Conservation (phyloP, 1,140 invertebrate species). For the Zophobas atratus region DNA sequence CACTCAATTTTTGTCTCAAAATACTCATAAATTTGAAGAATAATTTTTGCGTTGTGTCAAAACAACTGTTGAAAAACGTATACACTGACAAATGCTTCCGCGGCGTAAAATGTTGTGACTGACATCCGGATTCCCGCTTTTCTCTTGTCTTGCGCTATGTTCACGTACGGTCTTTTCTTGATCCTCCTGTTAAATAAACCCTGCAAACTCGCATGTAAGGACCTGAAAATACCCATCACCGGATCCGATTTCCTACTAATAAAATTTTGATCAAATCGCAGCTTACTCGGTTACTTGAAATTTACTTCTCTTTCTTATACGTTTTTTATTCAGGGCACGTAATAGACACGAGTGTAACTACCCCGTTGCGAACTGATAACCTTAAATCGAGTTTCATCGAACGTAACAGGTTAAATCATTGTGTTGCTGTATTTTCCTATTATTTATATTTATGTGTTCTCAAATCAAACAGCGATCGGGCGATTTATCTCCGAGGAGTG, state of each 20-base stretch:
- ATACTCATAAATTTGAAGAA: too few relatives aligned
- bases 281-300: slow-evolving; percentile 1
- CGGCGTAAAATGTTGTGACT: too few relatives aligned
- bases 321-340: slow-evolving; percentile 49
- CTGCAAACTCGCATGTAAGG: neutral
- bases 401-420: slow-evolving; percentile 43
- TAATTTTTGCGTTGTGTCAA: too few relatives aligned
- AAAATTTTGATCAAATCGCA: slow-evolving; percentile 25
- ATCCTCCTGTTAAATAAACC: too few relatives aligned
- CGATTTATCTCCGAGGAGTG: neutral
- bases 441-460: neutral
- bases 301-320: slow-evolving; percentile 4
- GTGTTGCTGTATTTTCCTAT: neutral
- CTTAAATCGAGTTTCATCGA: slow-evolving; percentile 44
- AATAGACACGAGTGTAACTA: slow-evolving; percentile 49
- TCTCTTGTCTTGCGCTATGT: too few relatives aligned
- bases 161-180: too few relatives aligned
- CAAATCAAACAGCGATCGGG: neutral
- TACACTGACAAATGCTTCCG: too few relatives aligned
- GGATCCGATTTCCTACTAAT: slow-evolving; percentile 19
- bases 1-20: too few relatives aligned
- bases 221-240: slow-evolving; percentile 16
- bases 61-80: too few relatives aligned
- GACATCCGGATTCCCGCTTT: too few relatives aligned
- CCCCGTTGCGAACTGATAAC: slow-evolving; percentile 47